Percentiles rank a stretch among this genome's conserved stretches.
Evolutionary conservation across 2,113 vertebrate species (phyloP).

Genomic region (Catharus minimus): DNA sequence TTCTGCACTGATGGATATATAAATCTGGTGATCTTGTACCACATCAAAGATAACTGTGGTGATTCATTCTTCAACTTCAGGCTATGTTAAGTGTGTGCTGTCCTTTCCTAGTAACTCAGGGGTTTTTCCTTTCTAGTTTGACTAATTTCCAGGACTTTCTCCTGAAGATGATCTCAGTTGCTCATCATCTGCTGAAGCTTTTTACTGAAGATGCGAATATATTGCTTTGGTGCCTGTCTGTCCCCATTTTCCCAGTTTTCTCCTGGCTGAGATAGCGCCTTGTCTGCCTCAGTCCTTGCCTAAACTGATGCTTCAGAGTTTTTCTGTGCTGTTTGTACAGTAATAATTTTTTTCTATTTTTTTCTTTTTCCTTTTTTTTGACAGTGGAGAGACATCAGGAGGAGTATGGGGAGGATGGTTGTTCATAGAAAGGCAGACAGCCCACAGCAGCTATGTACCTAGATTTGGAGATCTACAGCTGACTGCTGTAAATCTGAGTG

Average conservation of each 20-base stretch:
- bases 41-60: background rate
- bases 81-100: background rate
- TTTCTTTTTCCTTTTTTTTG: rapidly evolving
- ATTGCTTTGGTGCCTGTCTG: background rate
- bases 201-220: background rate
- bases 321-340: background rate
- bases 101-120: background rate
- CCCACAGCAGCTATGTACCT: background rate
- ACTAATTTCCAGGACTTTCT: background rate
- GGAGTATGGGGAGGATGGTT: rapidly evolving
- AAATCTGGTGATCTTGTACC: conserved; percentile 37
- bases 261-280: background rate
- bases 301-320: background rate
- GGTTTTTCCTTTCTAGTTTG: background rate
- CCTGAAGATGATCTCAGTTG: background rate
- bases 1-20: conserved; percentile 3
- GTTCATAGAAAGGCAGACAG: background rate
- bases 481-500: background rate
- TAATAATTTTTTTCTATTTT: background rate
- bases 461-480: background rate
- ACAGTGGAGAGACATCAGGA: background rate
- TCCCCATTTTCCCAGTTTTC: background rate
- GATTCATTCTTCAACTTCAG: conserved; percentile 7
- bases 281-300: background rate
- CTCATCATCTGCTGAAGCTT: background rate